phyloP scores from a whole-genome alignment of 2,888 invertebrate genomes.

The Lasioglossum morio region DNA sequence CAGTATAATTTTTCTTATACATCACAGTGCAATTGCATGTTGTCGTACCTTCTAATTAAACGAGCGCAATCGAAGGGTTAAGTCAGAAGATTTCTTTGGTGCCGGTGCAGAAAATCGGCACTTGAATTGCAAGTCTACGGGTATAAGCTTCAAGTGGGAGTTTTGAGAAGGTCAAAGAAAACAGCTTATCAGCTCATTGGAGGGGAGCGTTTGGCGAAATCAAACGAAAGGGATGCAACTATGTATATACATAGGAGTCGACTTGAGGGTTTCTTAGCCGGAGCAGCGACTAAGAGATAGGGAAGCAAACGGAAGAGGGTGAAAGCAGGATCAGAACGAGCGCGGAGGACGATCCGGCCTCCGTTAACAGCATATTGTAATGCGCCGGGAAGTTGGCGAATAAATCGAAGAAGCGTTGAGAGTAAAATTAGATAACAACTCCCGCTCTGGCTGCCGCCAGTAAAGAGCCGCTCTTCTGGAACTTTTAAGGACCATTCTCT shows the following conservation, averaged over 20 bases:
- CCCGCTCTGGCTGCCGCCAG: conserved; percentile 77
- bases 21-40: not conserved
- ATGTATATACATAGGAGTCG: conserved; percentile 20
- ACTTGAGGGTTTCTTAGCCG: conserved; percentile 42
- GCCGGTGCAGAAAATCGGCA: not conserved
- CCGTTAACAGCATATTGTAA: conserved; percentile 84
- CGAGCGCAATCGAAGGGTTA: not conserved
- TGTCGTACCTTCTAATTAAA: not conserved
- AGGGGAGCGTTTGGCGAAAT: conserved; percentile 46
- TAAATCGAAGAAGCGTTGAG: conserved; percentile 85
- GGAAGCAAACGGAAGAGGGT: conserved; percentile 53
- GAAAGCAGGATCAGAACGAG: conserved; percentile 51
- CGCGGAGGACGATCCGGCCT: conserved; percentile 73
- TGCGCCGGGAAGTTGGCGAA: conserved; percentile 84
- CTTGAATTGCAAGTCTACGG: not conserved
- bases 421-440: conserved; percentile 85
- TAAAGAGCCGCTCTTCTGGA: conserved; percentile 76
- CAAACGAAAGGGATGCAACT: conserved; percentile 37
- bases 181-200: conserved; percentile 42
- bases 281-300: conserved; percentile 45
- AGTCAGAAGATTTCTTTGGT: not conserved
- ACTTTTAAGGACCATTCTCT: conserved; percentile 83
- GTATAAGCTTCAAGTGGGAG: conserved; percentile 14
- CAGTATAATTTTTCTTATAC: not conserved
- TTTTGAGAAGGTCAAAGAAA: conserved; percentile 29